Conservation (phyloP, 2,797 vertebrate species). For the Thalassophryne amazonica region DNA sequence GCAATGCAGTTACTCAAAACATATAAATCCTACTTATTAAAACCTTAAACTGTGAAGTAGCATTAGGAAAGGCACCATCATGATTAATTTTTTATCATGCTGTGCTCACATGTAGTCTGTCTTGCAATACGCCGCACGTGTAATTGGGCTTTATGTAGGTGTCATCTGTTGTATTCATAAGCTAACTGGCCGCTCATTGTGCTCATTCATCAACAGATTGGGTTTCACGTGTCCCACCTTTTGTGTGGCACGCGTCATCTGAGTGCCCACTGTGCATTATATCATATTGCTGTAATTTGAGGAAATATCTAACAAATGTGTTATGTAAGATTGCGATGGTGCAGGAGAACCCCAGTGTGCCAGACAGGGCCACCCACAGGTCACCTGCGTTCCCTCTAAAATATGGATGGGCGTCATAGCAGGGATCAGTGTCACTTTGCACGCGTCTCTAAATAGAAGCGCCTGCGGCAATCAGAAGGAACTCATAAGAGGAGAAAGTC, state of each 20-base stretch:
- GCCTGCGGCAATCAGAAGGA: slow-evolving; percentile 59
- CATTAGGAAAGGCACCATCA: slow-evolving; percentile 15
- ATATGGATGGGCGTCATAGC: slow-evolving; percentile 78
- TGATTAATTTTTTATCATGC: slow-evolving; percentile 49
- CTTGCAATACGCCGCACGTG: slow-evolving; percentile 40
- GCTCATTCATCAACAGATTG: slow-evolving; percentile 58
- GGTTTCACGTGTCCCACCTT: slow-evolving; percentile 58
- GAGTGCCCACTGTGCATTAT: slow-evolving; percentile 57
- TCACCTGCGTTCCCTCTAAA: slow-evolving; percentile 74
- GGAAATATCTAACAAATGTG: slow-evolving; percentile 65
- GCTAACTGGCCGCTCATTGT: slow-evolving; percentile 71
- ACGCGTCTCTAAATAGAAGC: slow-evolving; percentile 64
- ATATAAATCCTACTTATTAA: too few relatives aligned
- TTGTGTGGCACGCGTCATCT: slow-evolving; percentile 57
- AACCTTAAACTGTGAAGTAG: too few relatives aligned
- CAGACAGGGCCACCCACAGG: slow-evolving; percentile 57
- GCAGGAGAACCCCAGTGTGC: slow-evolving; percentile 24
- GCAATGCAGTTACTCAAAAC: too few relatives aligned
- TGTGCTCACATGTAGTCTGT: slow-evolving; percentile 35
- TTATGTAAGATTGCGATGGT: slow-evolving; percentile 36
- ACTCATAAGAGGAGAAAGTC: slow-evolving; percentile 65
- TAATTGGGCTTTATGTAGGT: slow-evolving; percentile 70
- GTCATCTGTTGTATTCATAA: slow-evolving; percentile 74
- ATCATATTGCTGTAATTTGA: slow-evolving; percentile 77
- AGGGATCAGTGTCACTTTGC: slow-evolving; percentile 67